Evolutionary conservation across 92 coral and sea anemone species (phyloP).

Genomic region (Phenganax subtilis): DNA sequence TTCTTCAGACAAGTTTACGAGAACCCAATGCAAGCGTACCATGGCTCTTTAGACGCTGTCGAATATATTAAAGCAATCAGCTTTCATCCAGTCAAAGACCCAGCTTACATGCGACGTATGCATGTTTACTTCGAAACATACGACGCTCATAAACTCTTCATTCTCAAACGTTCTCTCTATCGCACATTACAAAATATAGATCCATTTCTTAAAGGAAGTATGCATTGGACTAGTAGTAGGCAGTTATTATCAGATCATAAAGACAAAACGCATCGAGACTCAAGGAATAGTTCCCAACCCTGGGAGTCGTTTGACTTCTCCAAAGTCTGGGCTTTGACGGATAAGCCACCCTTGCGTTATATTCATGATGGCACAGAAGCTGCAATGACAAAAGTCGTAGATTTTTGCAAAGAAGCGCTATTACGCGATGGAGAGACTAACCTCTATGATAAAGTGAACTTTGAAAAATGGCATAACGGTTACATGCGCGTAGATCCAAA

Average conservation of each 20-base stretch:
- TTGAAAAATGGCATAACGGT: conserved; percentile 84
- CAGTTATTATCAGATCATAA: conserved; percentile 22
- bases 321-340: conserved; percentile 58
- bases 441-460: conserved; percentile 73
- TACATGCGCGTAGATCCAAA: conserved; percentile 88
- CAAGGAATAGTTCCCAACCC: conserved; percentile 19
- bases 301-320: conserved; percentile 34
- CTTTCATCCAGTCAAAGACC: conserved; percentile 87
- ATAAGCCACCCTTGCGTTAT: conserved; percentile 92
- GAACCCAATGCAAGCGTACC: conserved; percentile 70
- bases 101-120: conserved; percentile 82
- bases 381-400: conserved; percentile 79
- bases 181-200: not conserved
- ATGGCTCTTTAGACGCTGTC: conserved; percentile 84
- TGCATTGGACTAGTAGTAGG: conserved; percentile 30
- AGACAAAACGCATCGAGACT: not conserved
- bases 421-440: conserved; percentile 76
- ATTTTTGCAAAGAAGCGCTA: conserved; percentile 75
- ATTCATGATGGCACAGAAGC: conserved; percentile 85
- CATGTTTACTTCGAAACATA: conserved; percentile 73
- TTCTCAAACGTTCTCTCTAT: conserved; percentile 1
- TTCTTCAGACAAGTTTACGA: conserved; percentile 80
- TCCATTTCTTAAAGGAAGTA: conserved; percentile 11
- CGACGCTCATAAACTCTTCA: conserved; percentile 58
- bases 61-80: conserved; percentile 87